Percentiles rank a stretch among this genome's conserved stretches.
Evolutionary conservation across 2,888 invertebrate genomes (phyloP).

Genomic region (Neria commutata): DNA sequence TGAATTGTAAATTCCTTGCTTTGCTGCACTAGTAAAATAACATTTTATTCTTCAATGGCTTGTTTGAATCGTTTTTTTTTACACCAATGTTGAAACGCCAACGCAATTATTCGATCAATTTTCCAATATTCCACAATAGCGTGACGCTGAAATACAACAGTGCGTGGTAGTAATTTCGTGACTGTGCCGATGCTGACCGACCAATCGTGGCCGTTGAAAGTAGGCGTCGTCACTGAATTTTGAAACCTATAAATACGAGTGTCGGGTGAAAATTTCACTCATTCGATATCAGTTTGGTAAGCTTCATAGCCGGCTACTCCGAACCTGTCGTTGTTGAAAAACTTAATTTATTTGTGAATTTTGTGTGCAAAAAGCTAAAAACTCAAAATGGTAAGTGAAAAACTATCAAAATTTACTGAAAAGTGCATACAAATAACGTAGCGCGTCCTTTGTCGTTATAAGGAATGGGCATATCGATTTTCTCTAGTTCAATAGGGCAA

Average conservation of each 20-base stretch:
- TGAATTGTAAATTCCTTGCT: no score
- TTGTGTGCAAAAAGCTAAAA: conserved; percentile 44
- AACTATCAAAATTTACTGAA: background rate
- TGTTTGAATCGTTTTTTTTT: no score
- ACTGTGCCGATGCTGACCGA: no score
- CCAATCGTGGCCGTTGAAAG: no score
- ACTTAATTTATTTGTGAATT: conserved; percentile 43
- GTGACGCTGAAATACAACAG: no score
- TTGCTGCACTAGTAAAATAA: no score
- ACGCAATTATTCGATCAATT: no score
- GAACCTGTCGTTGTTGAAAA: conserved; percentile 57
- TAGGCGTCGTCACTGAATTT: background rate
- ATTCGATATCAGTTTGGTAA: conserved; percentile 71
- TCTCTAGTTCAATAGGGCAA: background rate
- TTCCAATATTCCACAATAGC: no score
- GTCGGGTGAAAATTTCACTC: conserved; percentile 61
- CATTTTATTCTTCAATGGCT: no score
- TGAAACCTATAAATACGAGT: conserved; percentile 66
- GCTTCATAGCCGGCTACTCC: conserved; percentile 72
- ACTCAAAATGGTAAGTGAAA: conserved; percentile 57
- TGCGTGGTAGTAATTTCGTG: no score
- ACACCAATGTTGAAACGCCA: no score
- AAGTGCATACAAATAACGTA: background rate
- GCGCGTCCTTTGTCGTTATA: background rate
- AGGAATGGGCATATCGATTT: no score